Base-by-base conservation (phyloP, 2,888 invertebrate species). In the Argyra leucocephala region DNA sequence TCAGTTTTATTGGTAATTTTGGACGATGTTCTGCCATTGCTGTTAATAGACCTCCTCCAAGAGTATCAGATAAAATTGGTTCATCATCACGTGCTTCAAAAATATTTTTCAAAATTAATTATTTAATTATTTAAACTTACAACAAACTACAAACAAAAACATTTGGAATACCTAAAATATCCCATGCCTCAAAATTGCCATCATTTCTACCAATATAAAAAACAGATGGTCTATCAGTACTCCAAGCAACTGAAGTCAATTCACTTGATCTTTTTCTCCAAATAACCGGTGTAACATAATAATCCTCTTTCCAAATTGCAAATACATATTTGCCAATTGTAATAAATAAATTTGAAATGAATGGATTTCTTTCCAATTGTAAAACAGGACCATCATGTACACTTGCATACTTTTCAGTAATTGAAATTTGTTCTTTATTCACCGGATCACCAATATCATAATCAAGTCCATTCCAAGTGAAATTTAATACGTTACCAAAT, bases 111-210 rank as follows among this genome's bases (percentile, higher is more conserved):
- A 6, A 37, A 12, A 21, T 22, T 22, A n/a, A n/a, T n/a, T n/a
- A n/a, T n/a, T n/a, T n/a, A n/a, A n/a, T 57, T 21, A 15, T 5
- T 22, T 12, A 64, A 37, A 48, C 61, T 23, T 61, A 10, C 26
- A 22, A 62, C 63, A 1, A n/a, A 22, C 63, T n/a, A n/a, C n/a
- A n/a, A n/a, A n/a, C n/a, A n/a, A n/a, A n/a, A n/a, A n/a, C n/a
- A n/a, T n/a, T n/a, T n/a, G n/a, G n/a, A n/a, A 68, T 67, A 78
- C 79, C 72, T 59, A 88, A 77, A 66, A 93, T 79, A 79, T 92
- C 89, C 93, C 93, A 94, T 15, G 87, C 85, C 78, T 93, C 92
- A 18, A 91, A 80, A 66, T 83, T 84, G 3, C 93, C 93, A 79
- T 92, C 90, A 24, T 82, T 82, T 22, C 88, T 85, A 1, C 86